Conservation (phyloP, 2,797 vertebrate species). For the Chrosomus eos region DNA sequence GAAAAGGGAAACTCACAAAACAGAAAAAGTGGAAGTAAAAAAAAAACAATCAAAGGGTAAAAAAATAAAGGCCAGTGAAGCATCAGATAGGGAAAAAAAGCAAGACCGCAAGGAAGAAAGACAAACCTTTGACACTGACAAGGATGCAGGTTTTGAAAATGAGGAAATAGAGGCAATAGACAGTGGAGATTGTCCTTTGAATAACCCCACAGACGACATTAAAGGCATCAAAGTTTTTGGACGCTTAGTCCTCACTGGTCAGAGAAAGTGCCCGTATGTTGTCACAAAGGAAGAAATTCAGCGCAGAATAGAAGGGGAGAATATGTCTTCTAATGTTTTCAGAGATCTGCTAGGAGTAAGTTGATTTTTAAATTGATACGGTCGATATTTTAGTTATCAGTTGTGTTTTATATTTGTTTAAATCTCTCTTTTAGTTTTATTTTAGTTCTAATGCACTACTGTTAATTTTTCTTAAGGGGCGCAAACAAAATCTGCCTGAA, state of each 20-base stretch:
- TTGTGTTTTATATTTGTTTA: background rate
- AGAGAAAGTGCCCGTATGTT: background rate
- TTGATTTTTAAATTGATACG: background rate
- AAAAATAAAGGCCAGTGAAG: background rate
- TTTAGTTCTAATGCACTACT: background rate
- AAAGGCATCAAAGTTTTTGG: constrained; percentile 6
- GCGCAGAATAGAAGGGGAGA: background rate
- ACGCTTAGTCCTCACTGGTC: constrained; percentile 5
- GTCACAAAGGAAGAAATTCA: background rate
- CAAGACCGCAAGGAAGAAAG: background rate
- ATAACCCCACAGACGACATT: background rate
- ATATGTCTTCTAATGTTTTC: constrained; percentile 11
- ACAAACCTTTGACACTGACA: background rate
- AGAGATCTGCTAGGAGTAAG: constrained; percentile 16
- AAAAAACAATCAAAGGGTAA: background rate
- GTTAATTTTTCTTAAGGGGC: background rate
- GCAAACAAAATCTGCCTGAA: background rate
- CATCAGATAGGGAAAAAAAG: too few relatives aligned
- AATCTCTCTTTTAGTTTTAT: background rate
- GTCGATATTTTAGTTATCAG: background rate
- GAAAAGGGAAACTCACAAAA: background rate
- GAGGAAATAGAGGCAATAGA: background rate
- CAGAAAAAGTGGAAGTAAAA: background rate
- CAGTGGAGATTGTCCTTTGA: too few relatives aligned
- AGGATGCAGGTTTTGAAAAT: too few relatives aligned